Evolutionary conservation across 1,140 invertebrate genomes (phyloP).

Genomic region (Gonatopus flavifemur): DNA sequence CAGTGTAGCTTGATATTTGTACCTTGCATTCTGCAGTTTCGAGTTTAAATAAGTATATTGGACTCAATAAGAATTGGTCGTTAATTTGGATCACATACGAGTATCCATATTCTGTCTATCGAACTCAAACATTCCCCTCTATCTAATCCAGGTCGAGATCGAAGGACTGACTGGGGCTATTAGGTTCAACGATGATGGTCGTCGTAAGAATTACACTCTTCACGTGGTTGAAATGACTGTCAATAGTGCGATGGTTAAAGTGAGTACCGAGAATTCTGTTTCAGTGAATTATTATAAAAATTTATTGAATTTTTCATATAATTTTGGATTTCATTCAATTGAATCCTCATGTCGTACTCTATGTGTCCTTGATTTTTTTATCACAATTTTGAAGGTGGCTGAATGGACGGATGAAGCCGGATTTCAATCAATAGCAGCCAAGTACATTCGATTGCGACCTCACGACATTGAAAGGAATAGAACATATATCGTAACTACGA

Average conservation of each 20-base stretch:
- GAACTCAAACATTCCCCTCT: no score
- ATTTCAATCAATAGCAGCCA: conserved; percentile 74
- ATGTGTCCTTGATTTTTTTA: no score
- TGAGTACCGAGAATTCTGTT: conserved; percentile 51
- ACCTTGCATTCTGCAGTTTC: no score
- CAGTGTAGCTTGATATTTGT: no score
- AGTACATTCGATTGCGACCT: conserved; percentile 73
- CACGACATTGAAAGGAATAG: conserved; percentile 82
- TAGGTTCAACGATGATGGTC: conserved; percentile 83
- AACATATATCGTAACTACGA: conserved; percentile 89
- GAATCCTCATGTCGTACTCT: no score
- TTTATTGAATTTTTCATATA: background rate
- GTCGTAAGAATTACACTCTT: conserved; percentile 85
- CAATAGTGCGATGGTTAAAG: conserved; percentile 82
- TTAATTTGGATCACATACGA: no score
- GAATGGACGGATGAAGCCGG: conserved; percentile 88
- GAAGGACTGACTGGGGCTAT: conserved; percentile 90
- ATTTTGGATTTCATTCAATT: background rate
- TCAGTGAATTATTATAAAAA: background rate
- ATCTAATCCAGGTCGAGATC: conserved; percentile 85
- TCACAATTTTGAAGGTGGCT: conserved; percentile 68
- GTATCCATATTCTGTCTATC: no score
- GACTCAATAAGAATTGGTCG: no score
- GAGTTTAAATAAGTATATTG: no score
- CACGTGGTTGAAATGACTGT: conserved; percentile 93